Conservation (phyloP, 1,140 invertebrate genomes). For the Dendroctonus ponderosae region DNA sequence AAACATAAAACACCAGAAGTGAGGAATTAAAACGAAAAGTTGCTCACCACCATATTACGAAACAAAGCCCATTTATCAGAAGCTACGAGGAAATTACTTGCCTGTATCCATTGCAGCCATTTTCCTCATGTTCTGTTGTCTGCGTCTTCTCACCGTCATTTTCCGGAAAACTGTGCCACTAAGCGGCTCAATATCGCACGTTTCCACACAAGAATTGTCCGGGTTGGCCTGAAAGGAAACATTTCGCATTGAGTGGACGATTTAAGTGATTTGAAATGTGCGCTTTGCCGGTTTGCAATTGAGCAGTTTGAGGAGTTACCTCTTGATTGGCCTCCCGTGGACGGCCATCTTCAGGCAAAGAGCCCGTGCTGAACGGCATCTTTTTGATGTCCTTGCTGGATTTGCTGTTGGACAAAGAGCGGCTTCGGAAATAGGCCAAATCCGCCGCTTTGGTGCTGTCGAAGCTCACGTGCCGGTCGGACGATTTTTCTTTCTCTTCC, state of each 20-base stretch:
- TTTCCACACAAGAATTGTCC: conserved; percentile 34
- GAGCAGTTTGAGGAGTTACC: neutral
- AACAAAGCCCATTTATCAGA: too few species aligned
- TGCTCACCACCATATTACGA: too few species aligned
- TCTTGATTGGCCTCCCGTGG: conserved; percentile 8
- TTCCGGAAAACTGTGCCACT: conserved; percentile 55
- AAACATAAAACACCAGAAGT: too few species aligned
- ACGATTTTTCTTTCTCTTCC: conserved; percentile 8
- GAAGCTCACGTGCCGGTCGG: conserved; percentile 28
- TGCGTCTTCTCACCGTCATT: conserved; percentile 51
- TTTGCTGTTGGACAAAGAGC: conserved; percentile 27
- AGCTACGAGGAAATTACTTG: conserved; percentile 31
- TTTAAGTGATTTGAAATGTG: too few species aligned
- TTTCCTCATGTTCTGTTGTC: conserved; percentile 48
- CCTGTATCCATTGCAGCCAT: conserved; percentile 46
- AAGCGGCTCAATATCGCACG: conserved; percentile 51
- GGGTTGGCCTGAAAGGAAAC: conserved; percentile 4
- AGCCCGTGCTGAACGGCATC: conserved; percentile 23
- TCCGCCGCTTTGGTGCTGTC: conserved; percentile 17
- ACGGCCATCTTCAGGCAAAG: conserved; percentile 27
- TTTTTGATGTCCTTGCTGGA: conserved; percentile 13
- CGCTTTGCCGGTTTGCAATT: neutral
- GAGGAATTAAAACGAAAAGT: too few species aligned
- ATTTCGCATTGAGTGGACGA: too few species aligned
- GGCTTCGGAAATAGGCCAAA: conserved; percentile 20